Evolutionary conservation across 2,113 vertebrate species (phyloP).

Genomic region (Brachyhypopomus occidentalis): DNA sequence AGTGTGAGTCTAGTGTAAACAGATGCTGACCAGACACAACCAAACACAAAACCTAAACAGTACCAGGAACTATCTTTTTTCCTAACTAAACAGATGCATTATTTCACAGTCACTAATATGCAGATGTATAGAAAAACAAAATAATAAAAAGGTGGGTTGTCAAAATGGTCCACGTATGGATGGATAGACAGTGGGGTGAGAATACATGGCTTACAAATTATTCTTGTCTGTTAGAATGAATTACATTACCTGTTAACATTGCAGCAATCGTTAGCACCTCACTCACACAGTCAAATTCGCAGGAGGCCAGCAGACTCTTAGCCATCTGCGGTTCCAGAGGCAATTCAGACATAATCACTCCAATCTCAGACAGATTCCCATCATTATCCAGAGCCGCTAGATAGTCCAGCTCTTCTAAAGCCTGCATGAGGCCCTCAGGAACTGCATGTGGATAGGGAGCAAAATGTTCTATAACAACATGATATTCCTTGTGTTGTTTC

Average conservation of each 20-base stretch:
- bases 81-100: background rate
- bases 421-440: constrained; percentile 90
- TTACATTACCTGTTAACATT: constrained; percentile 84
- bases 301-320: constrained; percentile 85
- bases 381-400: constrained; percentile 86
- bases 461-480: background rate
- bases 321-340: constrained; percentile 88
- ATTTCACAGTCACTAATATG: background rate
- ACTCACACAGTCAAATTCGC: constrained; percentile 89
- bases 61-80: background rate
- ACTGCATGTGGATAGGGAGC: constrained; percentile 61
- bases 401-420: constrained; percentile 89
- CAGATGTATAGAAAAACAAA: too few species aligned
- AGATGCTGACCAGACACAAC: background rate
- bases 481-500: too few species aligned
- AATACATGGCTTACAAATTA: background rate
- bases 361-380: constrained; percentile 90
- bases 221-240: background rate
- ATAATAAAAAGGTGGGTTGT: too few species aligned
- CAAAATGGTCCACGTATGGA: too few species aligned
- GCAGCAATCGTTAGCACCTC: constrained; percentile 88
- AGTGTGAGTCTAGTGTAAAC: background rate
- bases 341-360: constrained; percentile 93
- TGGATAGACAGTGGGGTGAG: too few species aligned
- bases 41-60: background rate